Conservation (phyloP, 2,113 vertebrate species). For the Passer domesticus region DNA sequence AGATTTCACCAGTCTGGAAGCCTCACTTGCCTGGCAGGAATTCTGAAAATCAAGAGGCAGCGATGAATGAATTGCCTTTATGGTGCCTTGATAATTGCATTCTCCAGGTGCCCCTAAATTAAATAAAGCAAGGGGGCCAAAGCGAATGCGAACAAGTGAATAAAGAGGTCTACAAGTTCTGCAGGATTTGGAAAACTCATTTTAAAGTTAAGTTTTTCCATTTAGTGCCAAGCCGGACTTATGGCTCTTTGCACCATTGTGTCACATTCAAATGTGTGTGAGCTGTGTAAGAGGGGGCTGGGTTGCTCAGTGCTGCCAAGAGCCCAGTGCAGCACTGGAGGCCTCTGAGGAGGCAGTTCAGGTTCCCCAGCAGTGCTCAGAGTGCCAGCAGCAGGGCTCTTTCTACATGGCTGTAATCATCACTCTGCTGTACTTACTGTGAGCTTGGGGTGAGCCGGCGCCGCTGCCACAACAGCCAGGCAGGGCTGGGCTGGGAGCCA, state of each 20-base stretch:
- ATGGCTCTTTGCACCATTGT: background rate
- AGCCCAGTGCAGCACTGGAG: background rate
- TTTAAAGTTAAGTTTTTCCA: background rate
- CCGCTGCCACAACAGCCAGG: accelerated
- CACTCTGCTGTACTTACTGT: background rate
- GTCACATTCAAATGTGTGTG: background rate
- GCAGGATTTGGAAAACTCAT: background rate
- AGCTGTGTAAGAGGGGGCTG: background rate
- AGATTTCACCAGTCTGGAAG: background rate
- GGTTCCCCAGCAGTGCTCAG: background rate
- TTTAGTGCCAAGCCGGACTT: background rate
- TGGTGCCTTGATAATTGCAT: background rate
- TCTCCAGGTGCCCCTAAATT: background rate
- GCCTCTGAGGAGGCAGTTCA: background rate
- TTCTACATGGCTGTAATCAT: accelerated
- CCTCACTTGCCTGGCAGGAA: background rate
- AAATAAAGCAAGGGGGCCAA: background rate
- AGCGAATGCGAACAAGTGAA: background rate
- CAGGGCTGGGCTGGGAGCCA: background rate
- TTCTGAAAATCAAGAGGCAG: background rate
- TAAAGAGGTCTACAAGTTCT: background rate
- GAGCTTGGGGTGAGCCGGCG: accelerated
- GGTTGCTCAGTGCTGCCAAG: background rate
- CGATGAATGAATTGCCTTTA: background rate
- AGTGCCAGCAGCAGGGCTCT: background rate